Conservation (phyloP, 2,888 invertebrate genomes). For the Mantis religiosa region DNA sequence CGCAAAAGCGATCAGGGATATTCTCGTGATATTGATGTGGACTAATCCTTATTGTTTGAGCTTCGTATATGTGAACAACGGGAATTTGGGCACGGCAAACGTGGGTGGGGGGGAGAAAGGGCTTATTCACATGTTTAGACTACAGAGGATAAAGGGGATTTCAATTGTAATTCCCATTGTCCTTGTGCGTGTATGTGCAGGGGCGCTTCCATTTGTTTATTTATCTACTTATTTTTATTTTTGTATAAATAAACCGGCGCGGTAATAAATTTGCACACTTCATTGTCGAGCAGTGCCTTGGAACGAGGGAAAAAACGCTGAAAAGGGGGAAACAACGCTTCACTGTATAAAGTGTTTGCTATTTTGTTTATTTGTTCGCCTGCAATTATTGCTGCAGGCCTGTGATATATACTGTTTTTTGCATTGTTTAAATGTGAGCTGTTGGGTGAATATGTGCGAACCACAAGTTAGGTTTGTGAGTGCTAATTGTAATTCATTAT, state of each 20-base stretch:
- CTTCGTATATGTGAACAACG: background rate
- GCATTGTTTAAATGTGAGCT: background rate
- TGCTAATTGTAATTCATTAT: no score
- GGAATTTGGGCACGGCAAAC: background rate
- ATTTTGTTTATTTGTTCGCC: background rate
- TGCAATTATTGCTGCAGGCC: background rate
- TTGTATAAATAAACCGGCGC: background rate
- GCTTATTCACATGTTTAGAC: constrained; percentile 15
- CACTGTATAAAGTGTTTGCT: background rate
- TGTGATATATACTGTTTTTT: background rate
- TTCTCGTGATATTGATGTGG: background rate
- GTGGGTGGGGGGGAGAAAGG: background rate
- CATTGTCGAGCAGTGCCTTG: background rate
- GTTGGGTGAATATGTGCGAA: background rate
- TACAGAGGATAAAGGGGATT: constrained; percentile 6
- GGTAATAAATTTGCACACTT: background rate
- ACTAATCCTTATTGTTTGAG: constrained; percentile 1
- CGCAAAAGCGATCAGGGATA: background rate
- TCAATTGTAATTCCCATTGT: constrained; percentile 8
- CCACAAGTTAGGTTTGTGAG: background rate
- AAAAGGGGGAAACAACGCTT: background rate
- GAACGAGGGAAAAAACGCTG: background rate
- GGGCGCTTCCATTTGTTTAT: background rate
- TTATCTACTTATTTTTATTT: background rate
- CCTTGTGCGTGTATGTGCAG: background rate